phyloP scores from a whole-genome alignment of 1,140 invertebrate species.

The Eriosoma lanigerum region DNA sequence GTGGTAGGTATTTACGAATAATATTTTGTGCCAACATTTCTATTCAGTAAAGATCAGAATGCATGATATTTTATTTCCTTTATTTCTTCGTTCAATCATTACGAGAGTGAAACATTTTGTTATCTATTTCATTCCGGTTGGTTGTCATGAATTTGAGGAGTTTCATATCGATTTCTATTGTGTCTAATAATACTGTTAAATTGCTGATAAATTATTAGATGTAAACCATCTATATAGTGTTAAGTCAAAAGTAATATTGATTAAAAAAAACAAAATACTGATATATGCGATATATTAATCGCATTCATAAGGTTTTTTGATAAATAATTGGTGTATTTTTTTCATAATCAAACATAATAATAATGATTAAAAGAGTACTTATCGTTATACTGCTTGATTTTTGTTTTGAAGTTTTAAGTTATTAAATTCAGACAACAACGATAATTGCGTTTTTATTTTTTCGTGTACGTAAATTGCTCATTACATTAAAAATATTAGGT shows the following conservation, averaged over 20 bases:
- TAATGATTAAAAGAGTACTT: no score
- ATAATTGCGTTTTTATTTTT: no score
- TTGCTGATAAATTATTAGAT: not conserved
- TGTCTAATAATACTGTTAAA: constrained; percentile 10
- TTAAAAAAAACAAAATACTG: not conserved
- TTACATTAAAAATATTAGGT: no score
- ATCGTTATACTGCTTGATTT: no score
- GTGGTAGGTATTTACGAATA: not conserved
- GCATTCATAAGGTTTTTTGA: no score
- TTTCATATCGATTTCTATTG: constrained; percentile 27
- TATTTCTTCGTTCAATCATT: constrained; percentile 1
- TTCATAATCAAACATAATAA: no score
- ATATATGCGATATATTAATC: not conserved
- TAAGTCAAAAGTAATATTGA: not conserved
- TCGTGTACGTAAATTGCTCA: no score
- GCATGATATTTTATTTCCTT: not conserved
- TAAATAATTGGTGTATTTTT: no score
- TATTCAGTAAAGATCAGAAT: not conserved
- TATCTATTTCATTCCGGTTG: constrained; percentile 36
- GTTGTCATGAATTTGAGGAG: constrained; percentile 15
- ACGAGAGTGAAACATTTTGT: constrained; percentile 4
- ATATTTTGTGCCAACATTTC: not conserved
- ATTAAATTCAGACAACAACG: no score
- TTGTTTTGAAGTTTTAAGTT: no score
- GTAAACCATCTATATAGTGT: no score